Conservation (phyloP, 2,888 invertebrate genomes). For the Nipponacmea schrenckii region DNA sequence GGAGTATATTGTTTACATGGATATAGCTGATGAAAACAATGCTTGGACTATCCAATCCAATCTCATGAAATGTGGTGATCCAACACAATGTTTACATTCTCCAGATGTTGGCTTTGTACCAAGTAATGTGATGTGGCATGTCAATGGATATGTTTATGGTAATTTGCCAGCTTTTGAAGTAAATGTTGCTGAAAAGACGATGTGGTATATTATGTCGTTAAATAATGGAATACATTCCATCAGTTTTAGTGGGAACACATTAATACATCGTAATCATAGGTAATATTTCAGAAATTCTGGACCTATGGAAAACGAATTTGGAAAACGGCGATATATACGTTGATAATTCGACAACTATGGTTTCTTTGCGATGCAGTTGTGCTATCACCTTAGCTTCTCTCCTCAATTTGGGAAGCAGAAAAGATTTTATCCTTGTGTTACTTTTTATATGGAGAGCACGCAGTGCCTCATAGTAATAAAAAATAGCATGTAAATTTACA, state of each 20-base stretch:
- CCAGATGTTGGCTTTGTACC: conserved; percentile 33
- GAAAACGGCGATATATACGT: no score
- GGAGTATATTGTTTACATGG: conserved; percentile 30
- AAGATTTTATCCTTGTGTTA: no score
- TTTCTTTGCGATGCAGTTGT: no score
- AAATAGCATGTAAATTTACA: no score
- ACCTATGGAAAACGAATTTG: no score
- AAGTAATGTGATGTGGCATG: conserved; percentile 30
- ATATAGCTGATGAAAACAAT: conserved; percentile 28
- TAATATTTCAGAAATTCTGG: not conserved
- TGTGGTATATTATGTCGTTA: conserved; percentile 24
- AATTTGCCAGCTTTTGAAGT: conserved; percentile 7
- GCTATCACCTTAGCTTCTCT: no score
- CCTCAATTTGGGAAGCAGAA: no score
- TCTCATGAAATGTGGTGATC: conserved; percentile 26
- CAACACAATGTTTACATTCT: conserved; percentile 31
- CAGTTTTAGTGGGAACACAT: conserved; percentile 22
- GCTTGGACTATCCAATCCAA: conserved; percentile 30
- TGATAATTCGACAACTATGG: no score
- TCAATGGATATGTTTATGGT: conserved; percentile 18
- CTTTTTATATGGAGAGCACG: no score
- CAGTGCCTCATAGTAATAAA: no score
- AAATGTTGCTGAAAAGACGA: conserved; percentile 9
- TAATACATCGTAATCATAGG: conserved; percentile 23
- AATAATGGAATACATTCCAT: conserved; percentile 22